phyloP scores from a whole-genome alignment of 1,140 invertebrate species.

The Euborellia annulipes region DNA sequence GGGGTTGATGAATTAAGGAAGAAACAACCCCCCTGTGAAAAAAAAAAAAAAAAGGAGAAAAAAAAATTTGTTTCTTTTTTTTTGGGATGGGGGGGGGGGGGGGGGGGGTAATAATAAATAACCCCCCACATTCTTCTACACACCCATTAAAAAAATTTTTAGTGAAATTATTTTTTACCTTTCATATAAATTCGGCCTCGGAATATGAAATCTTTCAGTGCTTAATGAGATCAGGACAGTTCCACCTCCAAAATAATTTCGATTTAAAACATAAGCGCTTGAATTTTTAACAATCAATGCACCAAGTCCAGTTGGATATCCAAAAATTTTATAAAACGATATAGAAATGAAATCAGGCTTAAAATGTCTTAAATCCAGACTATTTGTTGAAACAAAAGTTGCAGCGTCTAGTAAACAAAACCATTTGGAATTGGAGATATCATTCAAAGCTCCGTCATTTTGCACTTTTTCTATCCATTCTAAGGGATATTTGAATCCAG shows the following conservation, averaged over 20 bases:
- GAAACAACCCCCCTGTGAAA: no score
- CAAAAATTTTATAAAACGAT: slow-evolving; percentile 98
- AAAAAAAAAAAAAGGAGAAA: no score
- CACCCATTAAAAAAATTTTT: no score
- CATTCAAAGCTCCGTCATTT: slow-evolving; percentile 35
- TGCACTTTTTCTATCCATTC: slow-evolving; percentile 51
- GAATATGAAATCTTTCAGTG: slow-evolving; percentile 48
- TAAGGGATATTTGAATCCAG: slow-evolving; percentile 75
- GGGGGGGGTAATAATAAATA: no score
- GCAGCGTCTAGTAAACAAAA: slow-evolving; percentile 79
- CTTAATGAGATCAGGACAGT: slow-evolving; percentile 70
- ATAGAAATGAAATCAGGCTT: slow-evolving; percentile 80
- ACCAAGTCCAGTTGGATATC: slow-evolving; percentile 87
- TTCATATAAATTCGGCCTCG: slow-evolving; percentile 46
- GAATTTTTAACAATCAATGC: slow-evolving; percentile 65
- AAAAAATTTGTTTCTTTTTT: no score
- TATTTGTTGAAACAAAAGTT: slow-evolving; percentile 58
- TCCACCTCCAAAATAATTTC: slow-evolving; percentile 81
- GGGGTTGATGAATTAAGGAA: no score
- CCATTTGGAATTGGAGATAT: slow-evolving; percentile 40
- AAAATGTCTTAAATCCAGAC: slow-evolving; percentile 50
- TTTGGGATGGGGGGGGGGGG: no score
- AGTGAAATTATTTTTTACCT: no score
- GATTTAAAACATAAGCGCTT: slow-evolving; percentile 44
- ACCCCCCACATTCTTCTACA: no score